Evolutionary conservation across 2,888 invertebrate genomes (phyloP), one percentile per base, ranked within the genome.

Genomic region (Eristalinus sepulchralis): DNA sequence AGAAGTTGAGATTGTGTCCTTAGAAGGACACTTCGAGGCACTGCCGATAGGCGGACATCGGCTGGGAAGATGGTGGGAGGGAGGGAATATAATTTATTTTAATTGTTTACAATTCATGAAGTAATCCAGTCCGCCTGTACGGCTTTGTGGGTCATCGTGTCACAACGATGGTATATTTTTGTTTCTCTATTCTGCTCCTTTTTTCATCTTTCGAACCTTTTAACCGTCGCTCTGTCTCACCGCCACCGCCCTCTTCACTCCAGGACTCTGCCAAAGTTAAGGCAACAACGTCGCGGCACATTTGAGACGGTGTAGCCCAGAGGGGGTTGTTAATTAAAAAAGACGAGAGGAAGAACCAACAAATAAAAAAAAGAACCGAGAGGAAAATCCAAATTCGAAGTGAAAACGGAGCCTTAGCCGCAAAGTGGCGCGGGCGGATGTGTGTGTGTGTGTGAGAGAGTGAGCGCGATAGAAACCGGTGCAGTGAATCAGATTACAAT

Each of bases 21-120:
- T 34, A 6, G 55, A 39, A 33, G 59, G 57, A 59, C 27, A 60
- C 6, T 59, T 27, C 17, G 47, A 17, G 47, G 17, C 17, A 13
- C 13, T n/a, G n/a, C 13, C 39, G 2, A 39, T 39, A 47, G 5
- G 47, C 3, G 5, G 36, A 0, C 5, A 4, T 31, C 31, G 31
- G 31, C 4, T 6, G 31, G 9, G 34, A 9, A 8, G 34, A 1
- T 34, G 53, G 53, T 64, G 33, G 3, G n/a, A 20, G 13, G 36
- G 22, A 39, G 66, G 55, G 57, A 57, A 55, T 34, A 84, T 81
- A 72, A 81, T 84, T 80, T 76, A 67, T 67, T 76, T 76, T 81
- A 84, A 84, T 81, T 84, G 81, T 84, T 84, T 72, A 68, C 72
- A 77, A 81, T 81, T 84, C 75, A 84, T 80, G 71, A 39, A 80